These are phyloP conservation scores for Cremastinae sp. DNA, from an alignment of 2,888 invertebrate species.

Conservation along the genomic window DNA sequence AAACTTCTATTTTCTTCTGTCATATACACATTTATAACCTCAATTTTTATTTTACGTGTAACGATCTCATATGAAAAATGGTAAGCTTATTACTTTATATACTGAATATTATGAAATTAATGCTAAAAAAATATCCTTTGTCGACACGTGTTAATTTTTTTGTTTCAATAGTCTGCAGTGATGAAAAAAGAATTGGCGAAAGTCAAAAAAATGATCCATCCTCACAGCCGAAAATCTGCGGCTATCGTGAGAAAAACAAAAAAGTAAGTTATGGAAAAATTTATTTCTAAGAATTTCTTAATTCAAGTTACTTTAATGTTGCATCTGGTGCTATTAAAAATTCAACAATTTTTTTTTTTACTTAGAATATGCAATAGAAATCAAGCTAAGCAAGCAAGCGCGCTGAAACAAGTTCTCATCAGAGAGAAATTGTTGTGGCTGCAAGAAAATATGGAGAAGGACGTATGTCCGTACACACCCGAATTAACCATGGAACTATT, in stretches of 20 bases:
- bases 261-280: slow-evolving; percentile 79
- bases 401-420: slow-evolving; percentile 87
- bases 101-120: too few relatives aligned
- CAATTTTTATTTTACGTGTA: too few relatives aligned
- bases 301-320: neutral
- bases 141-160: slow-evolving; percentile 9
- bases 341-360: slow-evolving; percentile 46
- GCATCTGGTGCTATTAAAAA: neutral
- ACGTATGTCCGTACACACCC: slow-evolving; percentile 83
- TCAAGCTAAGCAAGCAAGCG: slow-evolving; percentile 84
- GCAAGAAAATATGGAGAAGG: slow-evolving; percentile 84
- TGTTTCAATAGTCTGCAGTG: slow-evolving; percentile 63
- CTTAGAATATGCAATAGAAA: slow-evolving; percentile 82
- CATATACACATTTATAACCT: too few relatives aligned
- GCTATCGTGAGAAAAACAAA: slow-evolving; percentile 87
- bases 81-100: too few relatives aligned
- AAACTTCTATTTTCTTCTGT: too few relatives aligned
- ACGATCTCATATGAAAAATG: too few relatives aligned
- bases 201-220: slow-evolving; percentile 83
- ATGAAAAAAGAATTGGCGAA: slow-evolving; percentile 69
- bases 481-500: slow-evolving; percentile 84
- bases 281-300: neutral
- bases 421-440: slow-evolving; percentile 92
- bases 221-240: slow-evolving; percentile 91
- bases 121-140: neutral